Percentiles rank a stretch among this genome's conserved stretches.
phyloP scores from a whole-genome alignment of 2,888 invertebrate genomes.

The Lepidocyrtoides sp. region DNA sequence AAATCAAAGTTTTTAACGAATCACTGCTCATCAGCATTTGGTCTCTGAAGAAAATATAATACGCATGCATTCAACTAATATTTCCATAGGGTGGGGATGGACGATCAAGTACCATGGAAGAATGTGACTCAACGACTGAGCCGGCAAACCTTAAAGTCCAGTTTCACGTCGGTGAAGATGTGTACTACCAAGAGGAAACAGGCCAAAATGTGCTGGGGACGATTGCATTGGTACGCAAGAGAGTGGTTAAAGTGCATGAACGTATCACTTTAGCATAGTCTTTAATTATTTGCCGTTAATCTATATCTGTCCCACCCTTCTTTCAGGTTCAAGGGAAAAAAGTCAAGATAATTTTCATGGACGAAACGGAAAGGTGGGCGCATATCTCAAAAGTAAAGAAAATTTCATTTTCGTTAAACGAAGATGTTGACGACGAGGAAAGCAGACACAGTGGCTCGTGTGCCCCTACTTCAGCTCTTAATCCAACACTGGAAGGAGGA shows the following conservation, averaged over 20 bases:
- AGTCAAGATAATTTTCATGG: conserved; percentile 83
- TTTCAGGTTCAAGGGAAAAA: conserved; percentile 82
- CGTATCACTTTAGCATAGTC: too few relatives aligned
- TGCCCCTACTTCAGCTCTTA: not conserved
- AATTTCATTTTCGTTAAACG: conserved; percentile 68
- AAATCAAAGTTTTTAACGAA: not conserved
- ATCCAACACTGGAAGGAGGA: not conserved
- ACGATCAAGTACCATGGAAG: conserved; percentile 70
- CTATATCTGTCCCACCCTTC: too few relatives aligned
- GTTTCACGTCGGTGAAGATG: conserved; percentile 84
- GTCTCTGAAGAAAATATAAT: too few relatives aligned
- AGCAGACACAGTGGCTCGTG: not conserved
- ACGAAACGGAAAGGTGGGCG: conserved; percentile 84
- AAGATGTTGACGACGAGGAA: conserved; percentile 64
- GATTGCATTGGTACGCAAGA: conserved; percentile 80
- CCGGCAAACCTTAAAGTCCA: conserved; percentile 70
- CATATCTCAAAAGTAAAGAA: conserved; percentile 81
- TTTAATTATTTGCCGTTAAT: conserved; percentile 15
- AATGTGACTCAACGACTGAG: conserved; percentile 83
- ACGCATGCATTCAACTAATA: too few relatives aligned
- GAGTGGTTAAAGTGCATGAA: too few relatives aligned
- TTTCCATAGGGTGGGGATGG: conserved; percentile 51
- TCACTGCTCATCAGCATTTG: too few relatives aligned
- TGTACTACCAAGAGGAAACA: conserved; percentile 81
- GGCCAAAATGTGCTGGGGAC: conserved; percentile 83